These are phyloP conservation scores for Paramormyrops hopkinsi DNA, from an alignment of 2,797 vertebrate species.

Conservation along the genomic window DNA sequence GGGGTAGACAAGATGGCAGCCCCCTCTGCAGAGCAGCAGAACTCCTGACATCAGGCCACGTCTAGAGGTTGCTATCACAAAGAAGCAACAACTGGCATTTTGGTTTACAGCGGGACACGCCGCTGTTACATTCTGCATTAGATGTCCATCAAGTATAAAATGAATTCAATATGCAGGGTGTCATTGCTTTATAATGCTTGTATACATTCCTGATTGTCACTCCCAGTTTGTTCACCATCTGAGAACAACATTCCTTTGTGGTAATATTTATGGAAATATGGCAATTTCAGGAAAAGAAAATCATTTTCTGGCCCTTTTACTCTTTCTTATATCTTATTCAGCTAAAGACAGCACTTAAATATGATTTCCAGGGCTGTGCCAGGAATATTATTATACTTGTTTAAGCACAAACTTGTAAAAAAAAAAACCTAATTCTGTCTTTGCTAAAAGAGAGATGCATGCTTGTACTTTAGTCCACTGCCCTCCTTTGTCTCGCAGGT, in stretches of 20 bases:
- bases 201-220: not conserved
- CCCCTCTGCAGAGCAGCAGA: not conserved
- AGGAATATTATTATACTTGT: not conserved
- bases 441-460: not conserved
- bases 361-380: not conserved
- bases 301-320: not conserved
- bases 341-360: not conserved
- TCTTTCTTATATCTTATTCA: not conserved
- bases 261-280: conserved; percentile 2
- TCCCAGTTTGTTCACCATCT: not conserved
- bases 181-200: not conserved
- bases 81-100: not conserved
- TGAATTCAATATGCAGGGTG: not conserved
- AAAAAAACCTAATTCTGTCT: not conserved
- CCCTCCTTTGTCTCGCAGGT: not conserved
- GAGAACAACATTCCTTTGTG: not conserved
- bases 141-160: conserved; percentile 1
- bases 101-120: not conserved
- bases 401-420: not conserved
- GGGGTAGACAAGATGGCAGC: not conserved
- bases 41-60: not conserved
- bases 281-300: not conserved
- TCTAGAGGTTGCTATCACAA: not conserved
- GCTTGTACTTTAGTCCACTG: not conserved
- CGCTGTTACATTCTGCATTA: not conserved